Base-by-base conservation (phyloP, 2,113 vertebrate species). In the Halcyon malimbica region DNA sequence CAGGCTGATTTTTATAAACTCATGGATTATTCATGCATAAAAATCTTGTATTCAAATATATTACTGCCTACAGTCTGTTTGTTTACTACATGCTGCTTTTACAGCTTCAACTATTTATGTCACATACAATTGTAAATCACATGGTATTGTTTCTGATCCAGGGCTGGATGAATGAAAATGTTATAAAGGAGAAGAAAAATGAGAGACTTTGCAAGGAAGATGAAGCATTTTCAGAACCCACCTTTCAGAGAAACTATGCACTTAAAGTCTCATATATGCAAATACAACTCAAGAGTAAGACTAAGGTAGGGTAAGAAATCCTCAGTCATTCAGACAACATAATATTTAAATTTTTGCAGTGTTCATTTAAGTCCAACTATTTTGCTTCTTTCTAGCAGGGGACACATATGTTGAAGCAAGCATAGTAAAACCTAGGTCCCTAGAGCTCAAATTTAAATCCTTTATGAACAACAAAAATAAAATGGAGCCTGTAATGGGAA, bases 61-160 rank as follows among this genome's bases (percentile, higher is more conserved):
- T 96, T 92, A 62, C 87, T 92, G 91, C 96, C 89, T 92, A 59
- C 74, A 87, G 89, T 73, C 94, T 96, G 77, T 95, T 93, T 97
- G 85, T 94, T 96, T 96, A 94, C 94, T 96, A 96, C 78, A 82
- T n/a, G 74, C 44, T 91, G 86, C 77, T 94, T 41, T 94, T 91
- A 79, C 23, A 87, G 62, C 56, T 94, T 91, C 89, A 91, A 94
- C 69, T 87, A 87, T 80, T 96, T 91, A 57, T 91, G 87, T 76
- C 89, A 85, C 31, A 11, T 37, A 64, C 37, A 2, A 83, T 87
- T 89, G 59, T 83, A 95, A 94, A 87, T 93, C 83, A 94, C 90
- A 87, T 73, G 70, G 62, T 19, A 91, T 91, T 92, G 93, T 93
- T 84, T 94, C 74, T 41, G 28, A 73, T 91, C 83, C 81, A 84